Evolutionary conservation across 2,888 invertebrate species (phyloP), one percentile per base, ranked within the genome.

Genomic region (Pycnomerus fuliginosus): DNA sequence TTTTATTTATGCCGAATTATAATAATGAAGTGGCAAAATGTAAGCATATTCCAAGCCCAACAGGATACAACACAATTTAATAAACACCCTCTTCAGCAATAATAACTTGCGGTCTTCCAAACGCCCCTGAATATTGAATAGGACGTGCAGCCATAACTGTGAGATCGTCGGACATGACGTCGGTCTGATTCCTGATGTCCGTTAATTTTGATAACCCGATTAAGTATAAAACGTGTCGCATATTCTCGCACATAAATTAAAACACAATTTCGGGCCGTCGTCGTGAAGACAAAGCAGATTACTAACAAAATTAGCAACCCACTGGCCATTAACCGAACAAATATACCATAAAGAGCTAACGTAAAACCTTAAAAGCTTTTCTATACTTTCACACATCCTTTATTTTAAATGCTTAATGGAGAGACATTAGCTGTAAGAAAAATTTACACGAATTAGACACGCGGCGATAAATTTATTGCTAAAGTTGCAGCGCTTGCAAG

Each of bases 271-370:
- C 28, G 35, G 32, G 32, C 7, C 16, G 12, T 24, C 36, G 15
- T 30, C 35, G 35, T 38, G 36, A 43, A 42, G 47, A 34, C 20
- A 43, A 42, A 42, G 43, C 38, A 38, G 30, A 31, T 60, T 44
- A 51, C 41, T 55, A 46, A 46, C 44, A 36, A 33, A 30, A 55
- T 51, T 54, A 54, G 55, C 58, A 58, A 55, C 60, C n/a, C 54
- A 45, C 56, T 54, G 52, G 47, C 58, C 54, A 56, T 50, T 56
- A 53, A 33, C 41, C 34, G 23, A 36, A 33, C 30, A 44, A 22
- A 24, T 25, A 34, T 10, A 37, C 16, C 12, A 37, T 28, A 40
- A 40, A 45, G 40, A 42, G 25, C 28, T 47, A 43, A 43, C 38
- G 42, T 34, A 43, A 28, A 47, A 35, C 24, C 42, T 22, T 47